phyloP scores from a whole-genome alignment of 2,113 vertebrate species.

The Synchiropus splendidus region DNA sequence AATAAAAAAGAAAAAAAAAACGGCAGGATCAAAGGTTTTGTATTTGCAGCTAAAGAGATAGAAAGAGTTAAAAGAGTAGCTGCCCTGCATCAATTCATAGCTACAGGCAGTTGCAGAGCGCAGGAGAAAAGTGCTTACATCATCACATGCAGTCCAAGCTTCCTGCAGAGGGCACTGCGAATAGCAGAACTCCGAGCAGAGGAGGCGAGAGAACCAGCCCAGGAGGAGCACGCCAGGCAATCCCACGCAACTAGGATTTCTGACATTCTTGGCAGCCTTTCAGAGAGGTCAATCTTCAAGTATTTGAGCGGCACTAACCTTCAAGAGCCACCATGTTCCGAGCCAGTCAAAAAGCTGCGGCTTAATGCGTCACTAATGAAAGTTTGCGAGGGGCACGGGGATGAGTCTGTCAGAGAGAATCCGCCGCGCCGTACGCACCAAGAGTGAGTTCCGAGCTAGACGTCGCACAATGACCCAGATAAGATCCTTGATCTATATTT shows the following conservation, averaged over 20 bases:
- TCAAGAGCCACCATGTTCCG: conserved; percentile 30
- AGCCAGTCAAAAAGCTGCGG: conserved; percentile 23
- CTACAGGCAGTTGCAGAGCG: conserved; percentile 43
- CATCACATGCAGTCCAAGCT: conserved; percentile 53
- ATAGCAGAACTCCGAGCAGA: conserved; percentile 42
- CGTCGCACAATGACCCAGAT: no score
- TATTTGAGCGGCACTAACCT: conserved; percentile 57
- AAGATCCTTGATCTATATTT: no score
- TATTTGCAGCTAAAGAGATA: conserved; percentile 7
- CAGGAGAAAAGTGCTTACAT: conserved; percentile 64
- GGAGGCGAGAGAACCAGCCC: conserved; percentile 33
- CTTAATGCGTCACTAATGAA: conserved; percentile 64
- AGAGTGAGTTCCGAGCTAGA: no score
- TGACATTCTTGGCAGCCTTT: conserved; percentile 67
- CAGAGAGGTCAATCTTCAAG: conserved; percentile 65
- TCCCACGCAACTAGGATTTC: conserved; percentile 66
- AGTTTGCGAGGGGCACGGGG: conserved; percentile 44
- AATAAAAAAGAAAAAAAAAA: conserved; percentile 19
- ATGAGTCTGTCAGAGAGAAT: conserved; percentile 48
- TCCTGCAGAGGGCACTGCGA: conserved; percentile 73
- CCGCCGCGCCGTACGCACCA: conserved; percentile 12
- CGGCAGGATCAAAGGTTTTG: conserved; percentile 8
- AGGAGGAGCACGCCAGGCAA: conserved; percentile 38
- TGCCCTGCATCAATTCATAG: conserved; percentile 35
- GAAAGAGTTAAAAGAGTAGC: conserved; percentile 23